phyloP scores from a whole-genome alignment of 2,888 invertebrate species.

The Meganola albula region DNA sequence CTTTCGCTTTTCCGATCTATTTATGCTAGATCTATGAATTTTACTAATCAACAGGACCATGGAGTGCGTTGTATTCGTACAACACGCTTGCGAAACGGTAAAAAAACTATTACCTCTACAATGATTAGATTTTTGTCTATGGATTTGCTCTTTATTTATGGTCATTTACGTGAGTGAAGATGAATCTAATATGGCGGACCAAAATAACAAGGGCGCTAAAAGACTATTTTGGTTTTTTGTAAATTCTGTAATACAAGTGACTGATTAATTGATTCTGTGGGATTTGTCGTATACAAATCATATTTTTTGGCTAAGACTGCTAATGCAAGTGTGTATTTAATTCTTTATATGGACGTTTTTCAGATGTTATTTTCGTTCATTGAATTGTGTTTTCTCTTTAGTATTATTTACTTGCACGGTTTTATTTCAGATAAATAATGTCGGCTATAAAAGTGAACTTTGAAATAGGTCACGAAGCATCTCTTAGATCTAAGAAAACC shows the following conservation, averaged over 20 bases:
- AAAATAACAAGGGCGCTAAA: slow-evolving; percentile 78
- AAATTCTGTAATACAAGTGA: slow-evolving; percentile 38
- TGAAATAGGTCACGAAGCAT: slow-evolving; percentile 95
- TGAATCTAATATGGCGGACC: slow-evolving; percentile 69
- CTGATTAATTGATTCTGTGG: slow-evolving; percentile 30
- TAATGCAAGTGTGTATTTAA: slow-evolving; percentile 33
- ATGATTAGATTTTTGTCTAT: too few relatives aligned
- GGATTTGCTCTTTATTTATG: too few relatives aligned
- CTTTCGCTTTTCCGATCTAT: too few relatives aligned
- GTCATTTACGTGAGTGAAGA: slow-evolving; percentile 11
- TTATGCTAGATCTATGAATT: too few relatives aligned
- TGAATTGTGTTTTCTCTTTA: slow-evolving; percentile 24
- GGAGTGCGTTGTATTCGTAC: too few relatives aligned
- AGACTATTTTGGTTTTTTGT: slow-evolving; percentile 55
- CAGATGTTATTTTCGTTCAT: slow-evolving; percentile 29
- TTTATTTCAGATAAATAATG: slow-evolving; percentile 48
- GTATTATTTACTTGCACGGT: slow-evolving; percentile 16
- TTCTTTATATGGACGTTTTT: slow-evolving; percentile 11
- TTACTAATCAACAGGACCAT: too few relatives aligned
- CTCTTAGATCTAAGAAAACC: slow-evolving; percentile 87
- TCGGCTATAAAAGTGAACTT: slow-evolving; percentile 82
- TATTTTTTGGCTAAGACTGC: slow-evolving; percentile 18
- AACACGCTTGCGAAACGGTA: too few relatives aligned
- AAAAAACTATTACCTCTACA: too few relatives aligned
- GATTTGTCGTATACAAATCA: slow-evolving; percentile 30